Base-by-base conservation (phyloP, 1,140 invertebrate species). In the Coelopa frigida region DNA sequence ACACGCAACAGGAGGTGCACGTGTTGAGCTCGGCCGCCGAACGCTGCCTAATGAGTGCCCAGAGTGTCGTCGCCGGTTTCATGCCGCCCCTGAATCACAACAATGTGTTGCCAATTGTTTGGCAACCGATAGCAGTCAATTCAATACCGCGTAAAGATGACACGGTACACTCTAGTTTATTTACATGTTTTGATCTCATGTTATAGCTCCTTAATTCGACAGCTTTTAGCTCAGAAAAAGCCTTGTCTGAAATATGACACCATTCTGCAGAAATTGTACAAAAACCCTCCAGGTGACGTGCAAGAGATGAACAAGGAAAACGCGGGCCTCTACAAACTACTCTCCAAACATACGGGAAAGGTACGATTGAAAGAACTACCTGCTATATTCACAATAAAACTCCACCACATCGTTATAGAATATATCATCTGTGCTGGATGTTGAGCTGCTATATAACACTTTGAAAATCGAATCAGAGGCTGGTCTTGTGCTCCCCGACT, bases 61-160 rank as follows among this genome's bases (percentile, higher is more conserved):
- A 84, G 58, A 75, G 80, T 26, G 75, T 93, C 42, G 72, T 94
- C 18, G 87, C 90, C 6, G 89, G 87, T 18, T 71, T 95, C 26
- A 94, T 82, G 71, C 85, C 84, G 18, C 89, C 90, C 1, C 64
- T 68, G 18, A 70, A 76, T 5, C 70, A 78, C 20, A 81, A 88
- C 58, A 72, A 79, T 47, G 91, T 90, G 78, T 23, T 49, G 56
- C 62, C 74, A 0, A 70, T 95, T 33, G 57, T 70, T 1, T 96
- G 92, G 92, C 86, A 89, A 55, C 92, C 92, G 0, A 82, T 95
- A 55, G 87, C 91, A 2, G 80, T 95, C 12, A 84, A 89, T 68
- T 82, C 84, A 5, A 67, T 80, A 31, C 81, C 85, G 0, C 76
- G 74, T 38, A 51, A 74, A 18, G 54, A 79, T 27, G 87, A 90